Percentiles rank a stretch among this genome's conserved stretches.
Conservation (phyloP, 2,797 vertebrate genomes). For the Dallia pectoralis region DNA sequence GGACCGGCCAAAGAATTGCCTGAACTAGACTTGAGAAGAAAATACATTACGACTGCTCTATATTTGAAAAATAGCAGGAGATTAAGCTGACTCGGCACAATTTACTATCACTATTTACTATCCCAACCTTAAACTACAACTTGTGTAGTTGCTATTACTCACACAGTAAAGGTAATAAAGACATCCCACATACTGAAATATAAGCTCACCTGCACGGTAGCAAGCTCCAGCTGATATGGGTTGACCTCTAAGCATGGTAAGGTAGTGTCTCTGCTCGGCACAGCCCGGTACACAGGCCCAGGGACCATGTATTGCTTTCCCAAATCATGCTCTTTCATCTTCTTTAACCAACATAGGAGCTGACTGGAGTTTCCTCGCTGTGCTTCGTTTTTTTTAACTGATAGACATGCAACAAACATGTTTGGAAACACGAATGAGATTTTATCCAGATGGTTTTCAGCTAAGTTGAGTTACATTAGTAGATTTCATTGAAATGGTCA, state of each 20-base stretch:
- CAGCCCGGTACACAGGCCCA: constrained; percentile 78
- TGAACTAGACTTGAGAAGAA: not conserved
- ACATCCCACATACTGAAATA: not conserved
- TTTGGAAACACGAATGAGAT: not conserved
- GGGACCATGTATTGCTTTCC: constrained; percentile 84
- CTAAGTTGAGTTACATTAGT: not conserved
- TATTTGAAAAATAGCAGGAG: not conserved
- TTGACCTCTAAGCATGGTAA: constrained; percentile 65
- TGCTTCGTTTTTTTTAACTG: constrained; percentile 12
- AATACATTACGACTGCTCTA: not conserved
- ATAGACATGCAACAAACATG: not conserved
- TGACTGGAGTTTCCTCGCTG: constrained; percentile 35
- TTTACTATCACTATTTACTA: not conserved
- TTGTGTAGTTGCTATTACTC: not conserved
- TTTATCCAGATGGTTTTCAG: not conserved
- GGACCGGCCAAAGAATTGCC: not conserved
- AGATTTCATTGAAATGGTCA: not conserved
- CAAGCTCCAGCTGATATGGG: constrained; percentile 68
- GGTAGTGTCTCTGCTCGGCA: constrained; percentile 65
- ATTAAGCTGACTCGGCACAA: constrained; percentile 12
- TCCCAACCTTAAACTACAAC: not conserved
- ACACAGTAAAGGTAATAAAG: not conserved
- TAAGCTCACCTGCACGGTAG: constrained; percentile 70
- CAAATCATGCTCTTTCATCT: constrained; percentile 91
- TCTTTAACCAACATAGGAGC: constrained; percentile 70